Conservation (phyloP, 2,888 invertebrate species). For the Perizoma affinitatum region DNA sequence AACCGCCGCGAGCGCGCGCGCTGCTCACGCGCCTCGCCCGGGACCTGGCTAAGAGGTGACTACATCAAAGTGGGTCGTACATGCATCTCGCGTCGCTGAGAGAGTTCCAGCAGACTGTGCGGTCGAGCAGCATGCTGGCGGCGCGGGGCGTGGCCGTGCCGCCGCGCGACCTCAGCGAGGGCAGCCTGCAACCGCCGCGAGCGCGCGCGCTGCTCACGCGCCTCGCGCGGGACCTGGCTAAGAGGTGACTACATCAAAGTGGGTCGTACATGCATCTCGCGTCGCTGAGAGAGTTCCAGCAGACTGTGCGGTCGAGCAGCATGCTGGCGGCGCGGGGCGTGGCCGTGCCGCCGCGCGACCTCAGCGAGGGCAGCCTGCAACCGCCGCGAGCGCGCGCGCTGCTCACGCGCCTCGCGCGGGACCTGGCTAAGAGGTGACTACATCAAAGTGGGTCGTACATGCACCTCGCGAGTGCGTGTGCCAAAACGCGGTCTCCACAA, state of each 20-base stretch:
- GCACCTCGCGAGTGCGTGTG: slow-evolving; percentile 66
- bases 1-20: too few species aligned
- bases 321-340: slow-evolving; percentile 76
- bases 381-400: slow-evolving; percentile 52
- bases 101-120: slow-evolving; percentile 78
- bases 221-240: slow-evolving; percentile 53
- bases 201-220: slow-evolving; percentile 66
- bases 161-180: slow-evolving; percentile 62
- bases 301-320: slow-evolving; percentile 77
- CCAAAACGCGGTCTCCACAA: too few species aligned
- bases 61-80: slow-evolving; percentile 55
- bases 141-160: slow-evolving; percentile 73
- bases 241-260: slow-evolving; percentile 30
- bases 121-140: slow-evolving; percentile 74
- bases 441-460: slow-evolving; percentile 45
- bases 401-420: slow-evolving; percentile 68
- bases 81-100: slow-evolving; percentile 75
- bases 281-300: slow-evolving; percentile 74
- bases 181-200: slow-evolving; percentile 39
- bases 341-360: slow-evolving; percentile 66
- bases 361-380: slow-evolving; percentile 48
- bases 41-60: too few species aligned
- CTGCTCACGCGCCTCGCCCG: too few species aligned
- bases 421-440: slow-evolving; percentile 38
- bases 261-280: slow-evolving; percentile 67